phyloP scores from a whole-genome alignment of 2,113 vertebrate species.

The Heterochromis multidens region DNA sequence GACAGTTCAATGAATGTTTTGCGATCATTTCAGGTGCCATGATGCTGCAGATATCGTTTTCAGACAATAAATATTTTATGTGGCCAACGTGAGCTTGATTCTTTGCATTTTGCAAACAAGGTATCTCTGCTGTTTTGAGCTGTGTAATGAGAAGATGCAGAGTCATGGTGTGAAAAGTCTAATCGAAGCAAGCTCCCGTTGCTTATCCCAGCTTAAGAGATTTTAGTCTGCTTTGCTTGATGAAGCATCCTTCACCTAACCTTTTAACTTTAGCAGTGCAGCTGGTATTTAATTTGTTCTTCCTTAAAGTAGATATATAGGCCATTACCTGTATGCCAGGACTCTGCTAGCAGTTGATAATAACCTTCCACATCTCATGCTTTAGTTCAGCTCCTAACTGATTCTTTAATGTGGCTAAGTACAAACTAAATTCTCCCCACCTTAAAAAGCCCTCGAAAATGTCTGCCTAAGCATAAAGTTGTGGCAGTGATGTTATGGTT shows the following conservation, averaged over 20 bases:
- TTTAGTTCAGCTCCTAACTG: not conserved
- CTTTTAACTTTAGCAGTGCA: not conserved
- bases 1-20: not conserved
- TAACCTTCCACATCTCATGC: not conserved
- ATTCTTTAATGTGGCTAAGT: not conserved
- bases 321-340: not conserved
- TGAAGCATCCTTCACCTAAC: not conserved
- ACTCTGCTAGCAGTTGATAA: not conserved
- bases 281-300: not conserved
- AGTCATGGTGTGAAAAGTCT: not conserved
- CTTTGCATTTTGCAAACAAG: not conserved
- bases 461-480: not conserved
- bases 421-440: not conserved
- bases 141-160: not conserved
- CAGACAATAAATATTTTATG: not conserved
- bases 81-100: not conserved
- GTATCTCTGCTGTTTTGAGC: not conserved
- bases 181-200: not conserved
- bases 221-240: not conserved
- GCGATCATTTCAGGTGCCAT: not conserved
- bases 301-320: not conserved
- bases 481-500: not conserved
- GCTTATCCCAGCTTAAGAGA: not conserved
- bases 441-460: not conserved
- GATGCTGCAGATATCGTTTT: not conserved